Base-by-base conservation (phyloP, 2,888 invertebrate species). In the Petrophora chlorosata region DNA sequence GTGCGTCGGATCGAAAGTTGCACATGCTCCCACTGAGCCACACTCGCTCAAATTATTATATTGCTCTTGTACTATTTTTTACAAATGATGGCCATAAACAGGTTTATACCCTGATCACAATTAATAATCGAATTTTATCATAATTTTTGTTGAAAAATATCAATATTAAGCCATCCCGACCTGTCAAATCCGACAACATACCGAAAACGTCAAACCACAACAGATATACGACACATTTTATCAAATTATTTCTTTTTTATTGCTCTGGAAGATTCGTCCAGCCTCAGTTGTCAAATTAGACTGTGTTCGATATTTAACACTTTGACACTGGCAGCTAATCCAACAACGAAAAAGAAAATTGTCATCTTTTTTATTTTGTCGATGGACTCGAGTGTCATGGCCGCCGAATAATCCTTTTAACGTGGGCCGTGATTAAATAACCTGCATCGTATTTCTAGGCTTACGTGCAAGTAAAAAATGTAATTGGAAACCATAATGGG, bases 261-360 rank as follows among this genome's bases (percentile, higher is more conserved):
- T 56, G 54, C 39, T 22, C 14, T 16, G 39, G 41, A 52, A 75
- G 70, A 73, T 79, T 75, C 73, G 73, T 63, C 69, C 76, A 76
- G 78, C 73, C 76, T 70, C 82, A 77, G 78, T 80, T 84, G 90
- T 90, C 88, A 88, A 87, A 88, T 88, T 86, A 86, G 87, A 85
- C 82, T 79, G 77, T 77, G 85, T 86, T 86, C 87, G 87, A 90
- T 87, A 88, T 89, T 90, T 90, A 90, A 90, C 89, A 89, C 89
- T 88, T 89, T 89, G 89, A 89, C 89, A 86, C 89, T 85, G 89
- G 81, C 85, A 85, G 84, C 83, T 90, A 87, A 90, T 89, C 89
- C 86, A 75, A 79, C 83, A 83, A 39, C 12, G 9, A 43, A 43
- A 30, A 49, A 25, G 12, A 43, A 49, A 41, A 17, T 25, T 26